Conservation (phyloP, 2,888 invertebrate species). For the Coelogynopora nodosa region DNA sequence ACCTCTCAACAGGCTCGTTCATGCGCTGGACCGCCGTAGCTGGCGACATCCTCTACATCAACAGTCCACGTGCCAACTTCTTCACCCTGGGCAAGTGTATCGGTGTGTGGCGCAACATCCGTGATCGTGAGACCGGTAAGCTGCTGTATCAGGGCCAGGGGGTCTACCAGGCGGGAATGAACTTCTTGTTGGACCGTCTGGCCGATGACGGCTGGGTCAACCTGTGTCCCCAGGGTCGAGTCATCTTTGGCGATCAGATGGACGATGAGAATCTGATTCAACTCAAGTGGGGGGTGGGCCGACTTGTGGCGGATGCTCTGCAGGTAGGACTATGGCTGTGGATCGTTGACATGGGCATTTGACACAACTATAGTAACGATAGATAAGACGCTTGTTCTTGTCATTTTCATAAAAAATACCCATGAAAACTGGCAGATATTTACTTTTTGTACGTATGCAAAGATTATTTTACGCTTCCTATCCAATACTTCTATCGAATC, state of each 20-base stretch:
- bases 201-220: not conserved
- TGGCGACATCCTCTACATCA: constrained; percentile 25
- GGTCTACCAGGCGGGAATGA: constrained; percentile 16
- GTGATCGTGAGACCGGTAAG: constrained; percentile 3
- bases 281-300: constrained; percentile 38
- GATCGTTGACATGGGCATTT: no score
- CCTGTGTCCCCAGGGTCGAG: constrained; percentile 9
- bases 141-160: not conserved
- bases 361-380: no score
- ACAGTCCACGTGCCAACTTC: not conserved
- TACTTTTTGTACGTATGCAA: no score
- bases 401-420: no score
- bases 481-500: no score
- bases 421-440: no score
- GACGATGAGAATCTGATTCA: not conserved
- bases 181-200: constrained; percentile 16
- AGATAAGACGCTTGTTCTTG: no score
- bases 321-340: not conserved
- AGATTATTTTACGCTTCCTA: no score
- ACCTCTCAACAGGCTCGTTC: not conserved
- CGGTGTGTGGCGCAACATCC: constrained; percentile 22
- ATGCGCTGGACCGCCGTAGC: constrained; percentile 31
- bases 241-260: not conserved
- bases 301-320: constrained; percentile 29
- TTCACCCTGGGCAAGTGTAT: constrained; percentile 21